Evolutionary conservation across 2,113 vertebrate species (phyloP), one percentile per base, ranked within the genome.

Genomic region (Riparia riparia): DNA sequence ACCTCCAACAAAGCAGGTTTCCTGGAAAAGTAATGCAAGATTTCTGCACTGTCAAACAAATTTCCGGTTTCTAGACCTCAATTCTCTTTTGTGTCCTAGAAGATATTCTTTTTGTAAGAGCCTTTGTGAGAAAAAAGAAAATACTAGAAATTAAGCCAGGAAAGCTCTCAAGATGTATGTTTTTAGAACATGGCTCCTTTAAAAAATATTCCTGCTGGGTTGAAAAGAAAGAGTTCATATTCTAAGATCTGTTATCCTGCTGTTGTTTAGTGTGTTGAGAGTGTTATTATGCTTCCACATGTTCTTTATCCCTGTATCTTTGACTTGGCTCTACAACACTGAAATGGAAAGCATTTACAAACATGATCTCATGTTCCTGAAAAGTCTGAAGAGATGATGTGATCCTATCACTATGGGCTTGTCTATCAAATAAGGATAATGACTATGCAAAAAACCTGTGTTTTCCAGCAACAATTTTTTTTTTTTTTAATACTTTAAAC

Each of bases 281-380:
- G 22, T 65, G 26, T 79, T 91, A 2, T 89, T 89, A 54, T 91
- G 47, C 34, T 83, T 96, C 9, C 24, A 66, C 45, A 28, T 71
- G 34, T 47, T 85, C 32, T 90, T 93, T 82, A 70, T 93, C 50
- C 42, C 7, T 37, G 2, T 47, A 70, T 94, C 26, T 86, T 82
- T 73, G 70, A 31, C 82, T 91, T 76, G 51, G 74, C 74, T 80
- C 93, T 88, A 41, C 32, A 64, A 29, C 8, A 41, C 14, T 92
- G 34, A 91, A 87, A 73, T 70, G 34, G 32, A 94, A 95, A 66
- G 21, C 29, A 73, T 93, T 95, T 90, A 39, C 70, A 90, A 91
- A 82, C 5, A 26, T 41, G 24, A 66, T 86, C 77, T 92, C 6
- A 3, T n/a, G 44, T 73, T 78, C 86, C 66, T 91, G 89, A 54